These are phyloP conservation scores for Eudyptes chrysolophus DNA, from an alignment of 2,113 vertebrate genomes.

Conservation along the genomic window DNA sequence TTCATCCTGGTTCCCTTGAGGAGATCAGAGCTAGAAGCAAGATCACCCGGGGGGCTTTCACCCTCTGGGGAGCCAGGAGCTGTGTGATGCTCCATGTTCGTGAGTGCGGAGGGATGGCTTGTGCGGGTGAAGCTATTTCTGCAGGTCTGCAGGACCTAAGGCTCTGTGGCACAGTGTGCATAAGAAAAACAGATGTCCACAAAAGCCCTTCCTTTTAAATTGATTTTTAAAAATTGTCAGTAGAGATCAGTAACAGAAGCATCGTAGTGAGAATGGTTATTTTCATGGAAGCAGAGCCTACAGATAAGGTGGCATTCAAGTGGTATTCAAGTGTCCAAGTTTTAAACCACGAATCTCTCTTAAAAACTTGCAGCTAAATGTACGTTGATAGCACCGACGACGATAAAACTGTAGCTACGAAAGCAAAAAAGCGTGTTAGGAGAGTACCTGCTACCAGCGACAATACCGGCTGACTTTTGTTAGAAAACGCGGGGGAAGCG, in stretches of 20 bases:
- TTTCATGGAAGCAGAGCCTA: not conserved
- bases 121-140: fast-evolving
- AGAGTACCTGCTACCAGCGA: not conserved
- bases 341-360: not conserved
- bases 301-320: not conserved
- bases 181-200: not conserved
- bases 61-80: not conserved
- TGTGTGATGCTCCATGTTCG: fast-evolving
- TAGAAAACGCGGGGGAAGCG: not conserved
- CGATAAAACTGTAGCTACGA: fast-evolving
- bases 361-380: not conserved
- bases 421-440: not conserved
- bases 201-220: not conserved
- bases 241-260: not conserved
- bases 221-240: not conserved
- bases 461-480: not conserved
- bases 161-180: fast-evolving
- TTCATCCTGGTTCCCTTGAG: not conserved
- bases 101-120: not conserved
- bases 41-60: fast-evolving
- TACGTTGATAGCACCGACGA: fast-evolving
- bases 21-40: not conserved
- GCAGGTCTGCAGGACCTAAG: not conserved
- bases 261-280: not conserved
- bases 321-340: fast-evolving